phyloP scores from a whole-genome alignment of 1,140 invertebrate species.

The Acromyrmex charruanus region DNA sequence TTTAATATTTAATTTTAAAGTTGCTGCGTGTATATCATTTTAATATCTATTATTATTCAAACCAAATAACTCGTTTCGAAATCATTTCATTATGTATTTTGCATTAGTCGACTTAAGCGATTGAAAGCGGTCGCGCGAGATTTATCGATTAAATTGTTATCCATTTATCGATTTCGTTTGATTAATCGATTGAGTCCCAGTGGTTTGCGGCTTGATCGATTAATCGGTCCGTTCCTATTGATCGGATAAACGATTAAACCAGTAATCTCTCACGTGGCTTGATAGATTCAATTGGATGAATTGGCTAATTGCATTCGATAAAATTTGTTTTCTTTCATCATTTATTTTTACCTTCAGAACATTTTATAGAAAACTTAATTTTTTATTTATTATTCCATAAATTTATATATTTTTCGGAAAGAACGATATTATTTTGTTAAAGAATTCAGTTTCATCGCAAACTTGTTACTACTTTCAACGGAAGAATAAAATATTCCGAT shows the following conservation, averaged over 20 bases:
- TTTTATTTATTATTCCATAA: not conserved
- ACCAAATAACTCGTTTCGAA: constrained; percentile 11
- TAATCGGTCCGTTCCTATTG: constrained; percentile 35
- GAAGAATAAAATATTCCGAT: constrained; percentile 10
- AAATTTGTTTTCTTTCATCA: not conserved
- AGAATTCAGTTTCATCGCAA: not conserved
- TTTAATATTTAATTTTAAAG: not conserved
- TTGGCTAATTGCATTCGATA: constrained; percentile 33
- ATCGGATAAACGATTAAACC: constrained; percentile 42
- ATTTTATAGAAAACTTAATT: not conserved
- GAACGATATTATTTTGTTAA: not conserved
- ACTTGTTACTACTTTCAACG: not conserved
- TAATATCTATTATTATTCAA: not conserved
- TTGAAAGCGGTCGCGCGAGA: constrained; percentile 17
- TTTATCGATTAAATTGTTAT: constrained; percentile 52
- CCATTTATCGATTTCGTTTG: constrained; percentile 48
- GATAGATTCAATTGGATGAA: constrained; percentile 38
- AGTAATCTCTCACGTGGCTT: constrained; percentile 26
- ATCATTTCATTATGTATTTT: constrained; percentile 9
- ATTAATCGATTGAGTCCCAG: constrained; percentile 22
- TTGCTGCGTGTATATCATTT: not conserved
- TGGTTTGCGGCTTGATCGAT: constrained; percentile 36
- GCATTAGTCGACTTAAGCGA: not conserved
- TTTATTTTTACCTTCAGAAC: not conserved
- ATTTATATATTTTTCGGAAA: not conserved